These are phyloP conservation scores for Marmota monax DNA, from an alignment of 2,113 vertebrate species.

Conservation along the genomic window DNA sequence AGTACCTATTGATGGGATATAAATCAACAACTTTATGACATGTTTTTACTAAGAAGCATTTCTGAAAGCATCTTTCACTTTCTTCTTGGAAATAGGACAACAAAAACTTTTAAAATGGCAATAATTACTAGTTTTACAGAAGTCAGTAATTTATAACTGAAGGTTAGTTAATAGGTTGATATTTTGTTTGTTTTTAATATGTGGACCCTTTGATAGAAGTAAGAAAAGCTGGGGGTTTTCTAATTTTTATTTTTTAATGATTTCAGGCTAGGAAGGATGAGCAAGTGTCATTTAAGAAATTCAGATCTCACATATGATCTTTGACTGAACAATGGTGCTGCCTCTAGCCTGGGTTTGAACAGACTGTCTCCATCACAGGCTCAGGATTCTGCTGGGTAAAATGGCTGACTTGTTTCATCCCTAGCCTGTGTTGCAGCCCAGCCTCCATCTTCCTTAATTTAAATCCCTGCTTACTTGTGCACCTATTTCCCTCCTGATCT, in stretches of 20 bases:
- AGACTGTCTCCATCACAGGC: accelerated
- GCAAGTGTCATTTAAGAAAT: background rate
- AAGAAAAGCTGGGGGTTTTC: background rate
- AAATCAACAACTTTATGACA: background rate
- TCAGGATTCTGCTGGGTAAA: background rate
- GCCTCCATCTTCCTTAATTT: background rate
- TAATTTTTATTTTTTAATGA: background rate
- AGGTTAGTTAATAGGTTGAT: background rate
- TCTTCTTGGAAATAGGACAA: background rate
- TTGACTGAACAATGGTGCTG: background rate
- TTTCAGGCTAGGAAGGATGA: background rate
- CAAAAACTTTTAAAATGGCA: background rate
- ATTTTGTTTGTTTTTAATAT: background rate
- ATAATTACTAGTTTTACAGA: constrained; percentile 35
- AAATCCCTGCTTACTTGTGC: background rate
- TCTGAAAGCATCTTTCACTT: background rate
- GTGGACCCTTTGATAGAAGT: background rate
- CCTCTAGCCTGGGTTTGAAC: background rate
- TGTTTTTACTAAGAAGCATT: constrained; percentile 13
- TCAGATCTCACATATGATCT: background rate
- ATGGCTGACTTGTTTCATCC: accelerated
- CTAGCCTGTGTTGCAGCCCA: accelerated
- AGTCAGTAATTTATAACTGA: background rate
- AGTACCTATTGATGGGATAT: background rate
- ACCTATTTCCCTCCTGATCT: background rate